Evolutionary conservation across 2,113 vertebrate genomes (phyloP).

Genomic region (Calidris pygmaea): DNA sequence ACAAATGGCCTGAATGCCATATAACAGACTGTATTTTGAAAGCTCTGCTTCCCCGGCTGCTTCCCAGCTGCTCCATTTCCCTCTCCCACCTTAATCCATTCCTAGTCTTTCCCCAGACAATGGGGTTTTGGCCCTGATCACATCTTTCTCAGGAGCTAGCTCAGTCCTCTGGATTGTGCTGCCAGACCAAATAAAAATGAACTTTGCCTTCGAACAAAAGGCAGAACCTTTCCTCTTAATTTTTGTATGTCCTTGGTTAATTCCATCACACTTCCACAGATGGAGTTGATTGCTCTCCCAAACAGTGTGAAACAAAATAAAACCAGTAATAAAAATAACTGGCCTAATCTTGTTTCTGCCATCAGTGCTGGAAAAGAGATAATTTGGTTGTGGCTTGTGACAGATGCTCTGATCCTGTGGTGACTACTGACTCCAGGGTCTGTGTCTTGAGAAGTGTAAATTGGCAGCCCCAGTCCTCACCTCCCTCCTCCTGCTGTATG

Average conservation of each 20-base stretch:
- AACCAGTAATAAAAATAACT: not conserved
- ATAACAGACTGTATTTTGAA: not conserved
- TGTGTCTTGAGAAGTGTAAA: not conserved
- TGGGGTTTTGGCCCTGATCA: not conserved
- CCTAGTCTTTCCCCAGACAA: not conserved
- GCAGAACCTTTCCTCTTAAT: not conserved
- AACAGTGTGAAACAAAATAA: not conserved
- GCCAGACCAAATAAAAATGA: slow-evolving; percentile 1
- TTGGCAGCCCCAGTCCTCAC: not conserved
- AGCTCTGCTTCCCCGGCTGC: not conserved
- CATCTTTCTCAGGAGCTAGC: not conserved
- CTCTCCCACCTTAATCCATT: not conserved
- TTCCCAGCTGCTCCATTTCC: not conserved
- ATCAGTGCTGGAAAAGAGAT: not conserved
- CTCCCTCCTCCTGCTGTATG: not conserved
- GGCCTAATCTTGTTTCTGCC: not conserved
- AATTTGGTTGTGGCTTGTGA: not conserved
- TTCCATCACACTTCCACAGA: not conserved
- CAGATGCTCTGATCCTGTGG: not conserved
- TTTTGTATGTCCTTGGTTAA: not conserved
- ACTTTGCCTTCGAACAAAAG: not conserved
- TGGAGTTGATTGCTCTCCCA: not conserved
- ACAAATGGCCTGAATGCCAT: not conserved
- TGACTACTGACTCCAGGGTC: not conserved
- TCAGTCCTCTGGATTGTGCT: not conserved